Percentiles rank a stretch among this genome's conserved stretches.
Evolutionary conservation across 1,140 invertebrate species (phyloP).

Genomic region (Hermetia illucens): DNA sequence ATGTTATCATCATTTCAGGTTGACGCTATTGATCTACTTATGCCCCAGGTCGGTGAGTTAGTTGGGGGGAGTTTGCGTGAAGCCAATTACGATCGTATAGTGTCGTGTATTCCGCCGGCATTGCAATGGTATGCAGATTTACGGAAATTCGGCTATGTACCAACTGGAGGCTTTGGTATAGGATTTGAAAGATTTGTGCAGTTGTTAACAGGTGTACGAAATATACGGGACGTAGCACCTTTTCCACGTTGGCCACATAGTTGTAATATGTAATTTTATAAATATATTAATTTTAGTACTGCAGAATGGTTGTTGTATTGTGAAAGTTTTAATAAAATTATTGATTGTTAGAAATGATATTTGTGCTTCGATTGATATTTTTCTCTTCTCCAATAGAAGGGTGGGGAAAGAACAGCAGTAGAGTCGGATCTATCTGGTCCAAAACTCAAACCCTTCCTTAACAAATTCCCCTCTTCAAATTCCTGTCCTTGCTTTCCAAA

Average conservation of each 20-base stretch:
- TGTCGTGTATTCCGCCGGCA: slow-evolving; percentile 42
- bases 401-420: too few relatives aligned
- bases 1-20: slow-evolving; percentile 25
- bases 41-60: slow-evolving; percentile 79
- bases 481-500: too few relatives aligned
- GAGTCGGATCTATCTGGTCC: too few relatives aligned
- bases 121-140: slow-evolving; percentile 88
- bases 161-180: slow-evolving; percentile 88
- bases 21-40: slow-evolving; percentile 72
- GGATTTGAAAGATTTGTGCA: slow-evolving; percentile 89
- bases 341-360: too few relatives aligned
- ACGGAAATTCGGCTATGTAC: slow-evolving; percentile 72
- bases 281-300: too few relatives aligned
- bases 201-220: slow-evolving; percentile 58
- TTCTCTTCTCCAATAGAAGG: too few relatives aligned
- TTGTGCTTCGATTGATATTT: too few relatives aligned
- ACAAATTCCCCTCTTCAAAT: too few relatives aligned
- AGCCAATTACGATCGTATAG: slow-evolving; percentile 52
- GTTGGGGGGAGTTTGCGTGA: slow-evolving; percentile 90
- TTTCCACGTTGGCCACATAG: slow-evolving; percentile 89
- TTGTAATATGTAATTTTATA: slow-evolving; percentile 66
- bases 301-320: too few relatives aligned
- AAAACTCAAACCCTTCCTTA: too few relatives aligned
- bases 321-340: too few relatives aligned
- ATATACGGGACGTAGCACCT: slow-evolving; percentile 89